phyloP scores from a whole-genome alignment of 2,113 vertebrate genomes.

The Aptenodytes patagonicus region DNA sequence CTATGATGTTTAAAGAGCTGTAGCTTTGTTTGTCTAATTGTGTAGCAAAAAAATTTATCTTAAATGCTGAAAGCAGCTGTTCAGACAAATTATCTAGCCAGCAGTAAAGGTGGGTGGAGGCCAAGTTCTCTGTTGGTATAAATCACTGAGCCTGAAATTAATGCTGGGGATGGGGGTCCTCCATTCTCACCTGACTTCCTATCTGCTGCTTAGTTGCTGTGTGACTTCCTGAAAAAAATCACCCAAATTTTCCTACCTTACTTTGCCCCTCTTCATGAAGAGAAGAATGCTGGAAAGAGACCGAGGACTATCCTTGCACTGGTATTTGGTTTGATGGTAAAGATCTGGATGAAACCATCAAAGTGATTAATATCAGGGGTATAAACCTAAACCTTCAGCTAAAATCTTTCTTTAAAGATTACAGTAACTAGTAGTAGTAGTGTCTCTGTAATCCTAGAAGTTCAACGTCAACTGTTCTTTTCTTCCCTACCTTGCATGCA shows the following conservation, averaged over 20 bases:
- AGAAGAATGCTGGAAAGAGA: not conserved
- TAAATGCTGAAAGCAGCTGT: not conserved
- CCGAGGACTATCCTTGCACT: not conserved
- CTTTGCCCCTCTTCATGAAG: not conserved
- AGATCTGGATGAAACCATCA: not conserved
- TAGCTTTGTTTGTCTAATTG: not conserved
- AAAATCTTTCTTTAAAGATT: not conserved
- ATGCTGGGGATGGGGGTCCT: not conserved
- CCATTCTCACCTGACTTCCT: not conserved
- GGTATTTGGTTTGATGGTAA: not conserved
- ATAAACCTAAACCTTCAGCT: not conserved
- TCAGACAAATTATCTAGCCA: not conserved
- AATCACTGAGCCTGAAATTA: not conserved
- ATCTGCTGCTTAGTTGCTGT: not conserved
- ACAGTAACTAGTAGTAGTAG: not conserved
- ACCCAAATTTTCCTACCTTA: not conserved
- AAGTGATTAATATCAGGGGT: not conserved
- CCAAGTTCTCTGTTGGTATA: not conserved
- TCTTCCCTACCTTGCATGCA: slow-evolving; percentile 91
- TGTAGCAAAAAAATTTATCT: slow-evolving; percentile 6
- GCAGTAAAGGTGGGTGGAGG: not conserved
- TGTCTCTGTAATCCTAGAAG: not conserved
- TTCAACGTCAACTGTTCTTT: not conserved
- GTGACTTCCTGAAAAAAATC: not conserved
- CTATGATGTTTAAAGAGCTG: not conserved